Percentiles rank a stretch among this genome's conserved stretches.
Evolutionary conservation across 2,888 invertebrate genomes (phyloP).

Genomic region (Limenitis arthemis): DNA sequence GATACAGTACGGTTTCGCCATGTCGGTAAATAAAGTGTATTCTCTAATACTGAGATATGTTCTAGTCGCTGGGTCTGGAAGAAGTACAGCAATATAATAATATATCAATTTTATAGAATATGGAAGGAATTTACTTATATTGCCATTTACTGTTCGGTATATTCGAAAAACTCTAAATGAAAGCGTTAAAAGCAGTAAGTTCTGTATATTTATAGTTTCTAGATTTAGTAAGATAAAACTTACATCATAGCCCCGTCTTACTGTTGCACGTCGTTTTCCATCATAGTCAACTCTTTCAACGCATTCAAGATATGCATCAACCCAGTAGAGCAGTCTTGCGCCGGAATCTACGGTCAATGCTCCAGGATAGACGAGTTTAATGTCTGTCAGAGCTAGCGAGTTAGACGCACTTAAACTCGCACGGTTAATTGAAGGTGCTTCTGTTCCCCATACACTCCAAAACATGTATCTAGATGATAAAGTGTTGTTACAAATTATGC

Average conservation of each 20-base stretch:
- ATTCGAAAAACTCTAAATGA: not conserved
- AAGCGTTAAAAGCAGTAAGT: too few species aligned
- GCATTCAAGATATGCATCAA: constrained; percentile 84
- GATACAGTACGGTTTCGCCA: constrained; percentile 78
- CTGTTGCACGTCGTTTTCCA: constrained; percentile 71
- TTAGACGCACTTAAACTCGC: constrained; percentile 76
- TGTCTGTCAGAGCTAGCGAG: constrained; percentile 72
- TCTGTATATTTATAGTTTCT: too few species aligned
- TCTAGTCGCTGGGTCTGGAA: constrained; percentile 75
- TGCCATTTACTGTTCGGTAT: not conserved
- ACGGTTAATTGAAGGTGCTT: constrained; percentile 75
- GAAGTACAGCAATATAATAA: too few species aligned
- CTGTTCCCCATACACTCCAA: constrained; percentile 82
- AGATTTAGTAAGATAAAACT: not conserved
- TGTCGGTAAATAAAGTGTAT: constrained; percentile 79
- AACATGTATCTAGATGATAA: constrained; percentile 74
- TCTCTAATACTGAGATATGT: constrained; percentile 82
- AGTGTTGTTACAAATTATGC: not conserved
- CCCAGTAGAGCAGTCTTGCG: constrained; percentile 82
- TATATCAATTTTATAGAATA: too few species aligned
- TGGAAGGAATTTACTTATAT: not conserved
- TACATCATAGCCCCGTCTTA: not conserved
- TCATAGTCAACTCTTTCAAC: constrained; percentile 85
- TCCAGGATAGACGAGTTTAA: constrained; percentile 83
- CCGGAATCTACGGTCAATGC: constrained; percentile 82